phyloP scores from a whole-genome alignment of 1,140 invertebrate genomes.

The Apocrypta bakeri region DNA sequence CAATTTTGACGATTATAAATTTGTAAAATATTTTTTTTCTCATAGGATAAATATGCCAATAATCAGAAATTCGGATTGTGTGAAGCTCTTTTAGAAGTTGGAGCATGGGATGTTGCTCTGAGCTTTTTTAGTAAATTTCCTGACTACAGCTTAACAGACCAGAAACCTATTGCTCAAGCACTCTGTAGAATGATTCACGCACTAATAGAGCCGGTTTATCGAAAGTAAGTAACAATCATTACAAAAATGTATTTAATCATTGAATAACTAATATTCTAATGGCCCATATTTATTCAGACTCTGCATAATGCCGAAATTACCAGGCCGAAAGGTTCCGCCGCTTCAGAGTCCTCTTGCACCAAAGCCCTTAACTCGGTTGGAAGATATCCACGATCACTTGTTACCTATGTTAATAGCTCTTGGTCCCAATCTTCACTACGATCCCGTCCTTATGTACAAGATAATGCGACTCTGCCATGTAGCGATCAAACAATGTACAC shows the following conservation, averaged over 20 bases:
- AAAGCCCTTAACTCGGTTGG: constrained; percentile 77
- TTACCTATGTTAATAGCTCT: constrained; percentile 91
- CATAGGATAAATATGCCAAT: constrained; percentile 78
- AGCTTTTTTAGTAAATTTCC: constrained; percentile 88
- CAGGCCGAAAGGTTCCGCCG: constrained; percentile 76
- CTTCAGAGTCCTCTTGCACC: constrained; percentile 79
- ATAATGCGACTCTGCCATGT: constrained; percentile 80
- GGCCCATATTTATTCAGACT: constrained; percentile 73
- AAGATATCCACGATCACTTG: constrained; percentile 84
- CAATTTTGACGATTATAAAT: neutral
- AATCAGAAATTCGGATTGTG: constrained; percentile 97
- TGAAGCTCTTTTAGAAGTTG: constrained; percentile 90
- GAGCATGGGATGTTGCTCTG: constrained; percentile 91
- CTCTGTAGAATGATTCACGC: constrained; percentile 88
- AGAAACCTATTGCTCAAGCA: constrained; percentile 86
- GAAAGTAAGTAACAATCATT: constrained; percentile 76
- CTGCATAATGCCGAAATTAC: constrained; percentile 82
- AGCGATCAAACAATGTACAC: constrained; percentile 71
- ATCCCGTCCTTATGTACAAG: constrained; percentile 93
- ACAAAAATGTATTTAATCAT: constrained; percentile 13
- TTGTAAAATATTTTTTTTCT: constrained; percentile 41
- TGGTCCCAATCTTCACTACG: constrained; percentile 90
- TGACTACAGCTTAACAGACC: constrained; percentile 85
- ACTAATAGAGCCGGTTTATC: constrained; percentile 92
- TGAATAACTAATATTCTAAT: constrained; percentile 17